Conservation (phyloP, 2,888 invertebrate genomes). For the Drosophila infuscata region DNA sequence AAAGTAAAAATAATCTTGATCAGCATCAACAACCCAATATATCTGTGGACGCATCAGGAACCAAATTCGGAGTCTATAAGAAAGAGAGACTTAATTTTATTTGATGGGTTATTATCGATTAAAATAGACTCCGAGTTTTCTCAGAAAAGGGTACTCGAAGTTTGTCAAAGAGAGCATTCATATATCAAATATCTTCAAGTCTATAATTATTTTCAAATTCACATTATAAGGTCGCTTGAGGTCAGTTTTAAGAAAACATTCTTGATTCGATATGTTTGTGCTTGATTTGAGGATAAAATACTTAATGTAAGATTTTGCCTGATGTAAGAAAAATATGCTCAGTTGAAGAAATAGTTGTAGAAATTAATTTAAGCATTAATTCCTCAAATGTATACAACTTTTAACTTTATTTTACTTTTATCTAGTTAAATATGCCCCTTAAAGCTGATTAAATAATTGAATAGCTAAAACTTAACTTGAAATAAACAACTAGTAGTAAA, state of each 20-base stretch:
- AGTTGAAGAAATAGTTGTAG: neutral
- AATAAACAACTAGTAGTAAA: neutral
- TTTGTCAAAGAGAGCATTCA: neutral
- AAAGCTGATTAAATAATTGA: neutral
- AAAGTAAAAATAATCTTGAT: neutral
- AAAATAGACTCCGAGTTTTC: neutral
- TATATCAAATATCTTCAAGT: neutral
- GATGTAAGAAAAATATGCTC: neutral
- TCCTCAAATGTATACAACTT: neutral
- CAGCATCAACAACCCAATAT: neutral
- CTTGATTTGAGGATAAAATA: neutral
- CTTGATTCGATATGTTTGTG: neutral
- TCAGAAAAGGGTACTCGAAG: neutral
- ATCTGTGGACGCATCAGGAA: neutral
- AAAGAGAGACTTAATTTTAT: neutral
- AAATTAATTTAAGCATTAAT: neutral
- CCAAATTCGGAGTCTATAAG: neutral
- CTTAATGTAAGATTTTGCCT: neutral
- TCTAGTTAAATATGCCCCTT: neutral
- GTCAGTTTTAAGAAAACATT: neutral
- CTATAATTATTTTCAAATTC: neutral
- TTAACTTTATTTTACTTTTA: neutral
- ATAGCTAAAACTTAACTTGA: neutral
- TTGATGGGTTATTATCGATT: neutral
- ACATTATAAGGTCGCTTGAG: neutral